Evolutionary conservation across 2,888 invertebrate species (phyloP).

Genomic region (Amblyjoppa fuscipennis): DNA sequence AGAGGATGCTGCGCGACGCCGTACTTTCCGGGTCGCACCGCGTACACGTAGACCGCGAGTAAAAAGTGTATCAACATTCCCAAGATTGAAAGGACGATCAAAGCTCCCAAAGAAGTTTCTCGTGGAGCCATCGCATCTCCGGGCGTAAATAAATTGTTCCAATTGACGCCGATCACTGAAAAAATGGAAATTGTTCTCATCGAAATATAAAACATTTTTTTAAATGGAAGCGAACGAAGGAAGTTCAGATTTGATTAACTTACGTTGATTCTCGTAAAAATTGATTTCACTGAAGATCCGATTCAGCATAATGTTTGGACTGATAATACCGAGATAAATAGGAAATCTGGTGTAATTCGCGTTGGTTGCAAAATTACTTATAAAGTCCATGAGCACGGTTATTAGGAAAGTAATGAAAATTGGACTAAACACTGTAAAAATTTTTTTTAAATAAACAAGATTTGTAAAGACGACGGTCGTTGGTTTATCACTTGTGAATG

Average conservation of each 20-base stretch:
- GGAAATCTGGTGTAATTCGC: slow-evolving; percentile 47
- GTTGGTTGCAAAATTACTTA: slow-evolving; percentile 54
- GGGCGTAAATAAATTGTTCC: slow-evolving; percentile 84
- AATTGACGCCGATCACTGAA: slow-evolving; percentile 85
- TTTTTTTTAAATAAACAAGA: neutral
- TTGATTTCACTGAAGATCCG: slow-evolving; percentile 81
- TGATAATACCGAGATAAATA: slow-evolving; percentile 79
- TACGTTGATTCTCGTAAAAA: slow-evolving; percentile 79
- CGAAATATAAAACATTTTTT: neutral
- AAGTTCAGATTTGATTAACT: slow-evolving; percentile 60
- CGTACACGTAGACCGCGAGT: slow-evolving; percentile 94
- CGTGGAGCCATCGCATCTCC: slow-evolving; percentile 74
- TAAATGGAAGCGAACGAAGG: no score
- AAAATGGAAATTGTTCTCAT: slow-evolving; percentile 44
- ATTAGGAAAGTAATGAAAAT: slow-evolving; percentile 65
- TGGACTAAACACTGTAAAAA: slow-evolving; percentile 59
- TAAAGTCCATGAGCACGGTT: slow-evolving; percentile 55
- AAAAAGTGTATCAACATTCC: slow-evolving; percentile 90
- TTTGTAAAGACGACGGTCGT: no score
- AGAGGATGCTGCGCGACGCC: slow-evolving; percentile 94
- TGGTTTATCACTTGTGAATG: slow-evolving; percentile 84
- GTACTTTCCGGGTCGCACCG: slow-evolving; percentile 94
- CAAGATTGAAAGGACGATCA: slow-evolving; percentile 90
- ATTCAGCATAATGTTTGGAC: slow-evolving; percentile 80
- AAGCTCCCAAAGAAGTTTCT: slow-evolving; percentile 87